Evolutionary conservation across 2,888 invertebrate genomes (phyloP).

Genomic region (Cyrtodaria siliqua): DNA sequence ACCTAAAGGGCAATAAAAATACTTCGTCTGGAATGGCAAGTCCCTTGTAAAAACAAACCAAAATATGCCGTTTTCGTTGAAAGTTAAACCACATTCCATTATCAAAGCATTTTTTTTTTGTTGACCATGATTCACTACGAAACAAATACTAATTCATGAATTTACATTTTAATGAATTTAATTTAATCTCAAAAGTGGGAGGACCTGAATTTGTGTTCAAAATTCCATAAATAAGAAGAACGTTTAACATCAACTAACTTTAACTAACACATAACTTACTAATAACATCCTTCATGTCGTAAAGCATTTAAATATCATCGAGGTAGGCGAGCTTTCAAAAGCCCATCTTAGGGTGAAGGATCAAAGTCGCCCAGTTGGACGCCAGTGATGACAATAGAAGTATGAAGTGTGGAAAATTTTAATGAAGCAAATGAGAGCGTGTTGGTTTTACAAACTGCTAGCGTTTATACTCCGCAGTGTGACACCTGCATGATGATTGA

Average conservation of each 20-base stretch:
- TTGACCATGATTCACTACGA: slow-evolving; percentile 7
- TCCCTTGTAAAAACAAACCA: too few relatives aligned
- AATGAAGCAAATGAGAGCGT: slow-evolving; percentile 35
- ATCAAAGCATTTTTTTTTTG: not conserved
- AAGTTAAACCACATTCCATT: not conserved
- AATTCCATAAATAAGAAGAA: slow-evolving; percentile 15
- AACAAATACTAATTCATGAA: slow-evolving; percentile 18
- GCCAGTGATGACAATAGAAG: slow-evolving; percentile 19
- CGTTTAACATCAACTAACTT: too few relatives aligned
- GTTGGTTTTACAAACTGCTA: slow-evolving; percentile 44
- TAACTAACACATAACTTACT: slow-evolving; percentile 16
- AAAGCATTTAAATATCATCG: slow-evolving; percentile 13
- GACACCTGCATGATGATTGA: slow-evolving; percentile 44
- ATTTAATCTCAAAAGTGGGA: not conserved
- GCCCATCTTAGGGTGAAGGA: slow-evolving; percentile 10
- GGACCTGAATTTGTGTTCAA: too few relatives aligned
- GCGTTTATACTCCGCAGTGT: slow-evolving; percentile 20
- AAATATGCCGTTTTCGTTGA: too few relatives aligned
- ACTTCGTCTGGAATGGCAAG: slow-evolving; percentile 1
- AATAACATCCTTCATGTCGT: slow-evolving; percentile 18
- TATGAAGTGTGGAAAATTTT: slow-evolving; percentile 37
- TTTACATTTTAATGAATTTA: slow-evolving; percentile 39
- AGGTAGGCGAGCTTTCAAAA: not conserved
- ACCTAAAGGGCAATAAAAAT: too few relatives aligned
- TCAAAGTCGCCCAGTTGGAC: slow-evolving; percentile 38